Evolutionary conservation across 2,888 invertebrate species (phyloP).

Genomic region (Opisthograptis luteolata): DNA sequence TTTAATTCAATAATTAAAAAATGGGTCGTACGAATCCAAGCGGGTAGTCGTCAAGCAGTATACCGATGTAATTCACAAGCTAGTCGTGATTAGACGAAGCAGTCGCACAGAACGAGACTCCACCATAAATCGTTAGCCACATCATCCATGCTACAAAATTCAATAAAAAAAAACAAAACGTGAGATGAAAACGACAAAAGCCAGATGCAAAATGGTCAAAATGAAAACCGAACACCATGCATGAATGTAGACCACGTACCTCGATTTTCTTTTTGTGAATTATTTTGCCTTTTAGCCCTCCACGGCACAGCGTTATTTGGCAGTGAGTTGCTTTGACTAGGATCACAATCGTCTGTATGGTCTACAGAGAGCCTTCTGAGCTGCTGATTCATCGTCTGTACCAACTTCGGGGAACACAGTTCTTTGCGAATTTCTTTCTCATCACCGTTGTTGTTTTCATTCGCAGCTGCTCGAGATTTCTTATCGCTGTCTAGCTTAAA

Average conservation of each 20-base stretch:
- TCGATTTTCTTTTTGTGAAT: constrained; percentile 78
- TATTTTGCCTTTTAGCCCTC: constrained; percentile 76
- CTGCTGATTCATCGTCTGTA: constrained; percentile 76
- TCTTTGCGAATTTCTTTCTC: constrained; percentile 61
- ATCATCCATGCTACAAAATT: constrained; percentile 4
- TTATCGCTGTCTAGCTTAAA: constrained; percentile 75
- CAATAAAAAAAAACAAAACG: constrained; percentile 38
- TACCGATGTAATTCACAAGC: no score
- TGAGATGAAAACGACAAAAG: constrained; percentile 49
- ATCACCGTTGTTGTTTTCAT: constrained; percentile 47
- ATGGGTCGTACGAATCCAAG: no score
- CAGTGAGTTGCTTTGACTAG: constrained; percentile 79
- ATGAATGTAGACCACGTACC: constrained; percentile 77
- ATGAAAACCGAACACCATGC: constrained; percentile 78
- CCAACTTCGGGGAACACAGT: constrained; percentile 77
- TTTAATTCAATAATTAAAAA: no score
- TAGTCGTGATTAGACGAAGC: background rate
- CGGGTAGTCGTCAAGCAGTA: no score
- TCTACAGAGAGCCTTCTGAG: constrained; percentile 73
- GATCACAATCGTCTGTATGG: constrained; percentile 62
- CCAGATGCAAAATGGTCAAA: constrained; percentile 74
- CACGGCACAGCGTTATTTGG: constrained; percentile 77
- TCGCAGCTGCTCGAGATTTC: constrained; percentile 43
- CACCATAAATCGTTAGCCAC: background rate
- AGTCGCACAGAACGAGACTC: constrained; percentile 10